Conservation (phyloP, 2,888 invertebrate genomes). For the Euphydryas editha region DNA sequence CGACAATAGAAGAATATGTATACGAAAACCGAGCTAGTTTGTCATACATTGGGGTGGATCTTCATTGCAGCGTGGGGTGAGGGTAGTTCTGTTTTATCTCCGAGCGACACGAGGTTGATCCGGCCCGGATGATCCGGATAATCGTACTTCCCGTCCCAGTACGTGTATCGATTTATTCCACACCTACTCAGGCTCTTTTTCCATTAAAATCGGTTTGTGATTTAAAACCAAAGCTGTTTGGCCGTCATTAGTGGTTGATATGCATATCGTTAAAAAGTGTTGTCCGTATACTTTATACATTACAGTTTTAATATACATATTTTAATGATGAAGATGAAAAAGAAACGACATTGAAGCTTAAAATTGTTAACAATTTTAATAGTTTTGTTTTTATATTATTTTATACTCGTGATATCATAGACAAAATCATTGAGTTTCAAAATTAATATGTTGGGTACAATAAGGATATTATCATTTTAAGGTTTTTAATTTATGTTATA, state of each 20-base stretch:
- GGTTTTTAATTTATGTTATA: background rate
- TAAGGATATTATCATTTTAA: background rate
- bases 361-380: too few relatives aligned
- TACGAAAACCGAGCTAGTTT: constrained; percentile 18
- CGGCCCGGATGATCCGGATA: constrained; percentile 78
- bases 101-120: constrained; percentile 78
- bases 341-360: background rate
- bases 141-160: constrained; percentile 61
- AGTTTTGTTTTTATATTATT: too few relatives aligned
- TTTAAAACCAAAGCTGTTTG: constrained; percentile 8
- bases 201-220: constrained; percentile 26
- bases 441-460: background rate
- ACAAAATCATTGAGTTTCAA: too few relatives aligned
- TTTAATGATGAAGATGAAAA: too few relatives aligned
- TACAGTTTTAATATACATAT: too few relatives aligned
- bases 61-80: constrained; percentile 33
- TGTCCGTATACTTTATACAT: background rate
- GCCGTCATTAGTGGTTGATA: background rate
- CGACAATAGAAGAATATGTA: constrained; percentile 2
- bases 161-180: constrained; percentile 58
- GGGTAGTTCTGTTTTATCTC: constrained; percentile 73
- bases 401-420: too few relatives aligned
- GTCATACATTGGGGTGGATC: constrained; percentile 23
- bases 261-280: constrained; percentile 1
- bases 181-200: constrained; percentile 37